Evolutionary conservation across 2,113 vertebrate genomes (phyloP).

Genomic region (Corvus cornix): DNA sequence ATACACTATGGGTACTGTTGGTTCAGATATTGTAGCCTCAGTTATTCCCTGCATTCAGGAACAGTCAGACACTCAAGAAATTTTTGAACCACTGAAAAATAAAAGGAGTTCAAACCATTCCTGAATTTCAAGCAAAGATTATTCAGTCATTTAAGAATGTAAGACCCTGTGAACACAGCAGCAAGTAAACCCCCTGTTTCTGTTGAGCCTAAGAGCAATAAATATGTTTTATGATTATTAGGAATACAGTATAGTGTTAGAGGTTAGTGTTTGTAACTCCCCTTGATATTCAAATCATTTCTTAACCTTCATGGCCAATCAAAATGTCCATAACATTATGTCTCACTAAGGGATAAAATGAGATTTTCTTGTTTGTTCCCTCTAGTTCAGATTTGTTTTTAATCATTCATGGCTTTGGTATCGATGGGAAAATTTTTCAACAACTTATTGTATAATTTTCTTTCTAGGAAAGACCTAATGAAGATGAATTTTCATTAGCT

Average conservation of each 20-base stretch:
- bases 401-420: neutral
- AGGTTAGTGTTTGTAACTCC: neutral
- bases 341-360: neutral
- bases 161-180: neutral
- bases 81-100: neutral
- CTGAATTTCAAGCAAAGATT: neutral
- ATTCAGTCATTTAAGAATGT: neutral
- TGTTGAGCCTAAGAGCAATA: neutral
- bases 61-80: slow-evolving; percentile 19
- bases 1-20: slow-evolving; percentile 73
- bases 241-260: neutral
- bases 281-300: neutral
- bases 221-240: neutral
- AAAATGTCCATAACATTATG: neutral
- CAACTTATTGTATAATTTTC: neutral
- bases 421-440: neutral
- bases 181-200: neutral
- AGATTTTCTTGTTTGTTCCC: neutral
- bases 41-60: slow-evolving; percentile 67
- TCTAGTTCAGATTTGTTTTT: neutral
- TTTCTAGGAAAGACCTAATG: neutral
- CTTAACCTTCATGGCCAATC: neutral
- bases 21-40: slow-evolving; percentile 75
- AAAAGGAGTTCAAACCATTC: neutral
- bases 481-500: neutral